Conservation (phyloP, 2,113 vertebrate species). For the Nibea coibor region DNA sequence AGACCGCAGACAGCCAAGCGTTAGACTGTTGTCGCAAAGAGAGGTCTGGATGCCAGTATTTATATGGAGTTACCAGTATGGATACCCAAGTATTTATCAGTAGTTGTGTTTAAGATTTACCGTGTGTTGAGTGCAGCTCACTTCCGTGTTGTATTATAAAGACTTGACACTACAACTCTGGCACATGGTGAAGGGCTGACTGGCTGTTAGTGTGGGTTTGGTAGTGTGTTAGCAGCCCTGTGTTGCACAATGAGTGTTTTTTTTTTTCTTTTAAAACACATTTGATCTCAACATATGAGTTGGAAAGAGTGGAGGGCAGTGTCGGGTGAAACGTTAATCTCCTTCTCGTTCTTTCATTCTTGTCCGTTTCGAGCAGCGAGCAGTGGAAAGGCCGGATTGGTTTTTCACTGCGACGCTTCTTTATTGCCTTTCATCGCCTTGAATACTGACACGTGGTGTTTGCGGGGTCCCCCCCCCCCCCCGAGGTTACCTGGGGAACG, state of each 20-base stretch:
- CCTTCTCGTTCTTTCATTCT: constrained; percentile 12
- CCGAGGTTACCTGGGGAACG: neutral
- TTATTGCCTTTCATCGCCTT: constrained; percentile 73
- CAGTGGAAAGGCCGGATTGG: constrained; percentile 21
- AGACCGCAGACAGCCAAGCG: constrained; percentile 19
- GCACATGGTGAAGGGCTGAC: constrained; percentile 57
- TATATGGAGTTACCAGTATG: constrained; percentile 32
- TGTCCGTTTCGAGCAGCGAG: constrained; percentile 20
- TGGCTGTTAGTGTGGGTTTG: constrained; percentile 44
- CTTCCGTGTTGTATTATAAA: constrained; percentile 52
- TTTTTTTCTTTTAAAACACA: constrained; percentile 12
- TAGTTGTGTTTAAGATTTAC: constrained; percentile 52
- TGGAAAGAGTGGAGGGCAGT: constrained; percentile 39
- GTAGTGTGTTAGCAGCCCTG: constrained; percentile 20
- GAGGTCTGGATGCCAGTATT: constrained; percentile 57
- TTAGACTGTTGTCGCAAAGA: constrained; percentile 31
- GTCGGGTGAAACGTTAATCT: constrained; percentile 17
- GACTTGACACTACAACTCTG: constrained; percentile 63
- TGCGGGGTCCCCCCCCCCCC: neutral
- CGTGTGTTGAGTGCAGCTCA: constrained; percentile 62
- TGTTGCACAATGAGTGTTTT: constrained; percentile 43
- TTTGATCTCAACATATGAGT: constrained; percentile 44
- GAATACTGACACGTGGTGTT: constrained; percentile 41
- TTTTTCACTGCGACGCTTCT: constrained; percentile 48
- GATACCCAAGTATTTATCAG: constrained; percentile 66